phyloP scores from a whole-genome alignment of 2,888 invertebrate species.

The Leptodirus hochenwartii region DNA sequence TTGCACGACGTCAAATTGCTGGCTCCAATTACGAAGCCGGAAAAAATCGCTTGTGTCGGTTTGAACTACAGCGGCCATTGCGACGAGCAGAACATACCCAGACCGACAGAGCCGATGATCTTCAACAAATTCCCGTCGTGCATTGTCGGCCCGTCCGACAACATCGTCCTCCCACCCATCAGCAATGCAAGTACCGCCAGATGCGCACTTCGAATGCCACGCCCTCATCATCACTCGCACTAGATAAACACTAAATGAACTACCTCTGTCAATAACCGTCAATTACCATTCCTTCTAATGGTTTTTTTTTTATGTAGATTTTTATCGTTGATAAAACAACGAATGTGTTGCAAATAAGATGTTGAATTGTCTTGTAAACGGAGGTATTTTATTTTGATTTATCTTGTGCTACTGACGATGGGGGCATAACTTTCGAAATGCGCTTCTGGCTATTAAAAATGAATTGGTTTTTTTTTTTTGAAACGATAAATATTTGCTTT shows the following conservation, averaged over 20 bases:
- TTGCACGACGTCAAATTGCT: slow-evolving; percentile 38
- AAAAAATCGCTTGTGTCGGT: slow-evolving; percentile 73
- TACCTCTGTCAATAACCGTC: slow-evolving; percentile 4
- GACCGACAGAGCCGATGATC: slow-evolving; percentile 60
- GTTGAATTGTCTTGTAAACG: too few relatives aligned
- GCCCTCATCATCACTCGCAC: too few relatives aligned
- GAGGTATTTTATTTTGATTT: too few relatives aligned
- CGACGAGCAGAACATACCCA: slow-evolving; percentile 54
- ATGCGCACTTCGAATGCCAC: too few relatives aligned
- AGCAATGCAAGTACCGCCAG: slow-evolving; percentile 36
- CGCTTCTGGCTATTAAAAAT: too few relatives aligned
- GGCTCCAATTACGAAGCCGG: slow-evolving; percentile 60
- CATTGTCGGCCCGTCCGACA: slow-evolving; percentile 53
- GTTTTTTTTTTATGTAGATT: slow-evolving; percentile 8
- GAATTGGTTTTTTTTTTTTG: too few relatives aligned
- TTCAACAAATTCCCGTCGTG: slow-evolving; percentile 75
- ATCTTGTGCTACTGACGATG: too few relatives aligned
- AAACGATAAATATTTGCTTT: too few relatives aligned
- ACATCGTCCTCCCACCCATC: slow-evolving; percentile 41
- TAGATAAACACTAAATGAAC: too few relatives aligned
- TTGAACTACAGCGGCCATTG: slow-evolving; percentile 79
- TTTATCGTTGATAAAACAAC: slow-evolving; percentile 2
- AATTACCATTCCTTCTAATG: slow-evolving; percentile 6
- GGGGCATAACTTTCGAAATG: too few relatives aligned
- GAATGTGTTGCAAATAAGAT: too few relatives aligned